Evolutionary conservation across 2,113 vertebrate species (phyloP).

Genomic region (Acinonyx jubatus): DNA sequence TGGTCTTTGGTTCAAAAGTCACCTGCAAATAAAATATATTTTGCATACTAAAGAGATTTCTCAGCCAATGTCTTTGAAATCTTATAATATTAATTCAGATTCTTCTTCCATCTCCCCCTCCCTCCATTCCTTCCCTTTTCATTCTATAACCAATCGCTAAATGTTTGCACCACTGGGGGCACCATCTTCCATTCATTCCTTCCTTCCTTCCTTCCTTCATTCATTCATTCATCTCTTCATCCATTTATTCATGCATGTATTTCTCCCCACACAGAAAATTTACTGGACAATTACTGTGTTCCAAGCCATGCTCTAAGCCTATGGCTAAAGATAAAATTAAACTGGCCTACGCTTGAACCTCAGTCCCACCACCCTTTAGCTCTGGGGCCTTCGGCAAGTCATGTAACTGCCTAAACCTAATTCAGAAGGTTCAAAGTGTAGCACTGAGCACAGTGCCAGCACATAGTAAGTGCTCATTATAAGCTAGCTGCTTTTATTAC

Average conservation of each 20-base stretch:
- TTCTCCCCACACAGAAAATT: not conserved
- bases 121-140: not conserved
- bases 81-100: not conserved
- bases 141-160: not conserved
- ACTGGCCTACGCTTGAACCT: not conserved
- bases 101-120: not conserved
- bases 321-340: not conserved
- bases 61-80: not conserved
- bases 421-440: not conserved
- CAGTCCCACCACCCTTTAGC: not conserved
- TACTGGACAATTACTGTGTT: not conserved
- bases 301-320: not conserved
- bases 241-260: not conserved
- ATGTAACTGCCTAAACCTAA: not conserved
- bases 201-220: not conserved
- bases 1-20: constrained; percentile 13
- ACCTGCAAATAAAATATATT: constrained; percentile 31
- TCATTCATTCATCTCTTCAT: not conserved
- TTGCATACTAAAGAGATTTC: constrained; percentile 1
- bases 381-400: not conserved
- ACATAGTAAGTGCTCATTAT: constrained; percentile 58
- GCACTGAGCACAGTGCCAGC: not conserved
- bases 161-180: not conserved
- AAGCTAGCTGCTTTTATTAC: constrained; percentile 57
- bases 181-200: not conserved